phyloP scores from a whole-genome alignment of 2,888 invertebrate genomes.

The Rhorus exstirpatorius region DNA sequence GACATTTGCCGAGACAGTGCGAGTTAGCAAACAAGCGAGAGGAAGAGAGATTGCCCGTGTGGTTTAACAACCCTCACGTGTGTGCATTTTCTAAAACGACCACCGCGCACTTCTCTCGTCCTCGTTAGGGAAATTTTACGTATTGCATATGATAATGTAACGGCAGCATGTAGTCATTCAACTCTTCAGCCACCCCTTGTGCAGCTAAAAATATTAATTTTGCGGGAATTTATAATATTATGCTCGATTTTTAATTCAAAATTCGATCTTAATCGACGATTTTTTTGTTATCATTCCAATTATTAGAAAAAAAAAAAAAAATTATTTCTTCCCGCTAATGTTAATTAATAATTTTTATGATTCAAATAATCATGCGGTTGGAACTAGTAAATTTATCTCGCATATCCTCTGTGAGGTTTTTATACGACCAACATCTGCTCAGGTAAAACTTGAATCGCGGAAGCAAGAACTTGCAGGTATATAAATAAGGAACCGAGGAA shows the following conservation, averaged over 20 bases:
- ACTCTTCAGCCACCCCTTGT: too few species aligned
- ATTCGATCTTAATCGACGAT: not conserved
- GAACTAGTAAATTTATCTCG: not conserved
- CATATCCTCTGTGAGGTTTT: not conserved
- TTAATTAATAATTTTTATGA: not conserved
- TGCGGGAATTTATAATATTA: not conserved
- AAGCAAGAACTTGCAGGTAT: conserved; percentile 39
- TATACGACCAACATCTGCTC: conserved; percentile 11
- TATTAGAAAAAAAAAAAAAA: not conserved
- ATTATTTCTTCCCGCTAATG: not conserved
- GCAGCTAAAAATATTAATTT: not conserved
- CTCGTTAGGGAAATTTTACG: conserved; percentile 57
- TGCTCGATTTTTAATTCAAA: not conserved
- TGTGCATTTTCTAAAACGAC: conserved; percentile 35
- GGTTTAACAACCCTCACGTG: conserved; percentile 17
- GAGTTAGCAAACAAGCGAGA: conserved; percentile 16
- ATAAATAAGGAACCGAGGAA: conserved; percentile 58
- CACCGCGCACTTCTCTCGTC: conserved; percentile 54
- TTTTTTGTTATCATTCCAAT: not conserved
- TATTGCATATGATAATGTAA: too few species aligned
- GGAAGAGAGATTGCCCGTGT: conserved; percentile 2
- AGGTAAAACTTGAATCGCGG: conserved; percentile 42
- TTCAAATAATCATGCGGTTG: not conserved
- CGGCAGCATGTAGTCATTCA: too few species aligned
- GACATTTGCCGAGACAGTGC: conserved; percentile 52